Base-by-base conservation (phyloP, 2,113 vertebrate species). In the Pomatostomus ruficeps region DNA sequence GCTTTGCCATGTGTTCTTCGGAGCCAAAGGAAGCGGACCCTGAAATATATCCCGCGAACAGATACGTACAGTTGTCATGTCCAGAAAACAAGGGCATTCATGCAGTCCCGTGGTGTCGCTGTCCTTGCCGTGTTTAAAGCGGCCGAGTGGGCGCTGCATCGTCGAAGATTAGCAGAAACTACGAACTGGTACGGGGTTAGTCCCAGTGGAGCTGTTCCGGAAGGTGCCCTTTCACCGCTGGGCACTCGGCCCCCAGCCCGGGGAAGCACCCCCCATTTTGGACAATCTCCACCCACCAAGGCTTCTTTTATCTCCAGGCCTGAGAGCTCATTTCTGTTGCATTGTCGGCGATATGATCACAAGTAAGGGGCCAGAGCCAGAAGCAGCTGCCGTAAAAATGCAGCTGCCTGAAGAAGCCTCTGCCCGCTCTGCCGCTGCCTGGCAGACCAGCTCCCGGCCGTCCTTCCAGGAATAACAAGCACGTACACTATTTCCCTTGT, bases 1-100 rank as follows among this genome's bases (percentile, higher is more conserved):
- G 68, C 49, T 95, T 91, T 29, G 20, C 93, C 97, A 74, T 66
- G 90, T 84, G 87, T 59, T 89, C 73, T 77, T 91, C 31, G 35
- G 48, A 77, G 88, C 38, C 66, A 46, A 49, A 78, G 68, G 71
- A 75, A 84, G 54, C 20, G 8, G 67, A 62, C 14, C 40, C 14
- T 42, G 40, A 43, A 77, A 52, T 83, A 28, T 13, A 17, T 14
- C 33, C 59, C 18, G 0, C 4, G 1, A 58, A 14, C 4, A 67
- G 54, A 49, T 10, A n/a, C 8, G 14, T 29, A 17, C 40, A 2
- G 6, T 11, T 1, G 1, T n/a, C 5, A 0, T 33, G n/a, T 2
- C 9, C 40, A 17, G 71, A 51, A 74, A 71, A 23, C 11, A 25
- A 23, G 52, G 33, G n/a, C 22, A 15, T 20, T 16, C 45, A 2